Evolutionary conservation across 2,888 invertebrate species (phyloP).

Genomic region (Odiellus spinosus): DNA sequence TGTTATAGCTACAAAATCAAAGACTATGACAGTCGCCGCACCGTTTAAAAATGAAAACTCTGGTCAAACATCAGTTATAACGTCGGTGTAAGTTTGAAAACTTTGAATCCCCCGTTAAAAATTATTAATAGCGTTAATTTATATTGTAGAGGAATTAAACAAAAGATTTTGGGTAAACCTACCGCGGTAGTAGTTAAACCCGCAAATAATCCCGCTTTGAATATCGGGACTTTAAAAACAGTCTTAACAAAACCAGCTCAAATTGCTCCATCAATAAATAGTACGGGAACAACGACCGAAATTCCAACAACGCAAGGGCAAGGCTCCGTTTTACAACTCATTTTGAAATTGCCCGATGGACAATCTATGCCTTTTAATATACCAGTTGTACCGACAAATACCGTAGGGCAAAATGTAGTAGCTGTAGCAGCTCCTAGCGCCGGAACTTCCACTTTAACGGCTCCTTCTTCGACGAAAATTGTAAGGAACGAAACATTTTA

Average conservation of each 20-base stretch:
- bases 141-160: conserved; percentile 6
- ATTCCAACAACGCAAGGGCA: not conserved
- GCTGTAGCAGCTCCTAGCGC: conserved; percentile 8
- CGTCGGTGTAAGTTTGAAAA: conserved; percentile 11
- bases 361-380: conserved; percentile 35
- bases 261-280: no score
- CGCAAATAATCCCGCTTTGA: conserved; percentile 6
- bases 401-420: no score
- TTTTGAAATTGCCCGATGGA: conserved; percentile 39
- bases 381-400: conserved; percentile 28
- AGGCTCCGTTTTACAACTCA: conserved; percentile 31
- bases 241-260: no score
- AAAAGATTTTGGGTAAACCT: conserved; percentile 6
- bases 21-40: conserved; percentile 2
- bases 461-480: not conserved
- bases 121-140: not conserved
- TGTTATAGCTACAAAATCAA: conserved; percentile 23
- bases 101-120: not conserved
- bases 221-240: no score
- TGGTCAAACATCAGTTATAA: conserved; percentile 15
- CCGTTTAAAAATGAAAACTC: conserved; percentile 24
- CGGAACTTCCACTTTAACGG: conserved; percentile 1
- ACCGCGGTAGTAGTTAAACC: conserved; percentile 13
- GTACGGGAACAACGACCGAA: not conserved
- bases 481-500: not conserved